Base-by-base conservation (phyloP, 1,140 invertebrate species). In the Neocloeon triangulifer region DNA sequence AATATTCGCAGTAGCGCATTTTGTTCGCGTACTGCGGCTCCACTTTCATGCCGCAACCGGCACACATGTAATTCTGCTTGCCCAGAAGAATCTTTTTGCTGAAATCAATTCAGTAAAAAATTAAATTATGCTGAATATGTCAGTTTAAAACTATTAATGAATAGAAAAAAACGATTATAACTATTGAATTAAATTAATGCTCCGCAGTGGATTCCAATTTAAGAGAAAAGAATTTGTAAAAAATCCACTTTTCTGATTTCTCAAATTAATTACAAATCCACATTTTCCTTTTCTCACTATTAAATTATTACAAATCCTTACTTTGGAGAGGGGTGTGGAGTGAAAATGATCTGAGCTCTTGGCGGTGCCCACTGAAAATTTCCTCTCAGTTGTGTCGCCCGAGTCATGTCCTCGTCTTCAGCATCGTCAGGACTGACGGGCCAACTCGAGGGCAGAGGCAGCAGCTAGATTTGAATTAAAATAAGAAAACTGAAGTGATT, bases 311-410 rank as follows among this genome's bases (percentile, higher is more conserved):
- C n/a, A n/a, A n/a, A n/a, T n/a, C n/a, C n/a, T 62, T 59, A 79
- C 75, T 63, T 64, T 15, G 64, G 61, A 4, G 58, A 26, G 16
- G 69, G 64, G 53, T 82, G 76, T 33, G 74, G 53, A 9, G 73
- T 80, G 43, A 82, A 81, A 34, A 85, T 82, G 32, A 86, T 75
- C 50, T 86, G 81, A 10, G 74, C 62, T 36, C 81, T 53, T 1
- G 79, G 80, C 10, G 81, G 81, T 1, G 81, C 80, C 81, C 81
- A 86, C 41, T 77, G 73, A 19, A 56, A 42, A 8, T 75, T 84
- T 8, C 81, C 81, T 14, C 81, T 50, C 4, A 79, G 41, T 17
- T 62, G 47, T 25, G 64, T 66, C 36, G 62, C 42, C 31, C 53
- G 42, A 22, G 50, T 48, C 16, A 52, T 45, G 19, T 56, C 48